Evolutionary conservation across 2,888 invertebrate species (phyloP).

Genomic region (Meliscaeva auricollis): DNA sequence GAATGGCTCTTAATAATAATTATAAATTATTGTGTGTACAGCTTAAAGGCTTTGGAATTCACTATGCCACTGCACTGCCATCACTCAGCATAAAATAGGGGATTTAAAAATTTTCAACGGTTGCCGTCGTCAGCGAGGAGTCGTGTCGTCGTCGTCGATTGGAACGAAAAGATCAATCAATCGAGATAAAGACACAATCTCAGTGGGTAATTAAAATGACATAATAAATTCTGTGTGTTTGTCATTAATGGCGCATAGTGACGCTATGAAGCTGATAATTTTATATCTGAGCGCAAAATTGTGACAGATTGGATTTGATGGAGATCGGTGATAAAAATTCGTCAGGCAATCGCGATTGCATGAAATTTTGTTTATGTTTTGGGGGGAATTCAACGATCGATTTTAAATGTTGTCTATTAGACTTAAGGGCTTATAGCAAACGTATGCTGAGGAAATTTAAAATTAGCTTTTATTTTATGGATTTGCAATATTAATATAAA

Average conservation of each 20-base stretch:
- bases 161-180: slow-evolving; percentile 50
- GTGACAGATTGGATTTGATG: slow-evolving; percentile 55
- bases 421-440: too few relatives aligned
- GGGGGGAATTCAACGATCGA: background rate
- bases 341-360: background rate
- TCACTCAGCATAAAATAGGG: slow-evolving; percentile 8
- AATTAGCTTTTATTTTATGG: too few relatives aligned
- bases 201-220: slow-evolving; percentile 68
- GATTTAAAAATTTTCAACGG: slow-evolving; percentile 44
- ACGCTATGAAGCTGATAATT: slow-evolving; percentile 29
- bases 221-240: slow-evolving; percentile 60
- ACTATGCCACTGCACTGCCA: background rate
- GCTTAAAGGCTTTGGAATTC: slow-evolving; percentile 28
- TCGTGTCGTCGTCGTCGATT: background rate
- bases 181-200: slow-evolving; percentile 50
- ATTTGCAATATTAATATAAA: too few relatives aligned
- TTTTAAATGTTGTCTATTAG: background rate
- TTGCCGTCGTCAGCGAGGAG: slow-evolving; percentile 8
- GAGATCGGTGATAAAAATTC: slow-evolving; percentile 15
- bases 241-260: slow-evolving; percentile 46
- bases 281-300: slow-evolving; percentile 46
- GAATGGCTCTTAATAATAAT: slow-evolving; percentile 21
- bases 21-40: slow-evolving; percentile 18
- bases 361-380: background rate
- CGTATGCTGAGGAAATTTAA: too few relatives aligned